These are phyloP conservation scores for Eupithecia centaureata DNA, from an alignment of 2,888 invertebrate species.

Conservation along the genomic window DNA sequence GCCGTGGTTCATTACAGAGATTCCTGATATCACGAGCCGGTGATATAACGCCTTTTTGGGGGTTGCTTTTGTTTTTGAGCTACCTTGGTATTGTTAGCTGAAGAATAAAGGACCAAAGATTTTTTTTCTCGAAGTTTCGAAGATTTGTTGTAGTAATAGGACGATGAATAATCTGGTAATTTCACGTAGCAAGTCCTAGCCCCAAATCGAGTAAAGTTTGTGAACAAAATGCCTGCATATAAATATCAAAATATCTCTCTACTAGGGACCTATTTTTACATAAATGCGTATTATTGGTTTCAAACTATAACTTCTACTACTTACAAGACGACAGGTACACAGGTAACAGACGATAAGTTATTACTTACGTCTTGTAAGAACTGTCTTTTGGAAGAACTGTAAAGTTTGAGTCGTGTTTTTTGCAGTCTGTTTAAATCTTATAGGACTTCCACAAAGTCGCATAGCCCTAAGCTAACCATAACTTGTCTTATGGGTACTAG, in stretches of 20 bases:
- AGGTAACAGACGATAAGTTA: no score
- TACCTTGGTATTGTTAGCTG: background rate
- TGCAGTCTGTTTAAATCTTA: background rate
- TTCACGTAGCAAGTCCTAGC: background rate
- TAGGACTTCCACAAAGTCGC: background rate
- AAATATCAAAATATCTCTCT: no score
- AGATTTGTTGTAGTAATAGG: background rate
- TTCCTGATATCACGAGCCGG: slow-evolving; percentile 41
- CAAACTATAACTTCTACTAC: no score
- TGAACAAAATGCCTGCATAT: no score
- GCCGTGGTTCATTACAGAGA: slow-evolving; percentile 46
- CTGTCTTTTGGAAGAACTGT: background rate
- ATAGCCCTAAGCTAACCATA: no score
- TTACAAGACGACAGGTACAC: no score
- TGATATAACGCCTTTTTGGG: slow-evolving; percentile 31
- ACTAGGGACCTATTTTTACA: no score
- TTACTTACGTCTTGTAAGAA: no score
- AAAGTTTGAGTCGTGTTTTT: background rate
- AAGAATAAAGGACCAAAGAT: background rate
- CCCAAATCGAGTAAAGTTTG: no score
- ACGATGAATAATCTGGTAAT: background rate
- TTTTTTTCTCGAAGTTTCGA: no score
- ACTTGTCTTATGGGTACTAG: no score
- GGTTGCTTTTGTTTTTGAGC: background rate
- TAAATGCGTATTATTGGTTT: background rate